Evolutionary conservation across 2,113 vertebrate genomes (phyloP), one percentile per base, ranked within the genome.

Genomic region (Donacobius atricapilla): DNA sequence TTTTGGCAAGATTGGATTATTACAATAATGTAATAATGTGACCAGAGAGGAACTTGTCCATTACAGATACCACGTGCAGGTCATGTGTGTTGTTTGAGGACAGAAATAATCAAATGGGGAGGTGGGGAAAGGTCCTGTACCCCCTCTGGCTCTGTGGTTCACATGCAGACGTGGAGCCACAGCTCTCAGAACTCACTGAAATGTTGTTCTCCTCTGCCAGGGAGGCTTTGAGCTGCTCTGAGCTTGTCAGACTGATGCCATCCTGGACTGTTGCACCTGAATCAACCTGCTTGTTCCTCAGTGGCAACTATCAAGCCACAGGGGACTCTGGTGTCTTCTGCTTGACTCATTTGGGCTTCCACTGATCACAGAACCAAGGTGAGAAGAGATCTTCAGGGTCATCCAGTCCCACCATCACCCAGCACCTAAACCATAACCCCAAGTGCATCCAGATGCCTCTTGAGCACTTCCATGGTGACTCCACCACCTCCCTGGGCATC

Each of bases 81-180:
- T 37, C 7, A 1, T 17, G 15, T 4, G 0, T 56, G 40, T 13
- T 12, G 50, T n/a, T 30, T 64, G 50, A 53, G 63, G 68, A 25
- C 40, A 64, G 39, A 12, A 72, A 33, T 17, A 30, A 68, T 5
- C 18, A 20, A 35, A 37, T 12, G 45, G 58, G 30, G 35, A 87
- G 78, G 11, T 66, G n/a, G 50, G 25, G 35, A 37, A 83, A 19
- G 64, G 28, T n/a, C 44, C 54, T 63, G 57, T 31, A 7, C 30
- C 33, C 1, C 1, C 42, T 37, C 15, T 54, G 57, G 37, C 63
- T 58, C 54, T 6, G 6, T 13, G 39, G 30, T 28, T 93, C 48
- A 11, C 39, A 7, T 0, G 1, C 48, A 70, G 58, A 15, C 0
- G 0, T 5, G 33, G 39, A 31, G 73, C 24, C 57, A 30, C 28